These are phyloP conservation scores for Hippocampus guttulatus DNA, from an alignment of 2,113 vertebrate species.

Conservation along the genomic window DNA sequence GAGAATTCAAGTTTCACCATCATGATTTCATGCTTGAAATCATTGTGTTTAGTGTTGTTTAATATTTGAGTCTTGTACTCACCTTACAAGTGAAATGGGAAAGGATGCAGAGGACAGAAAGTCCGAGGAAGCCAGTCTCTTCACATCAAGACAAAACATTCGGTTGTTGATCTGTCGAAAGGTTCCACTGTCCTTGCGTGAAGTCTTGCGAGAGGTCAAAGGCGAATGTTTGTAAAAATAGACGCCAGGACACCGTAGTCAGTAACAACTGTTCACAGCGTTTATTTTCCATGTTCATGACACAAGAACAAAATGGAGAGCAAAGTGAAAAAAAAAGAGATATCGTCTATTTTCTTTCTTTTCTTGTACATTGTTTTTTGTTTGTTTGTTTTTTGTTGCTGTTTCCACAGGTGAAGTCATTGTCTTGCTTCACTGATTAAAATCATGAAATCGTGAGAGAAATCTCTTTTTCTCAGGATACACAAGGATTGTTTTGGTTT, in stretches of 20 bases:
- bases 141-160: no score
- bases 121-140: no score
- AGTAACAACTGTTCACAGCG: constrained; percentile 50
- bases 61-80: no score
- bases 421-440: constrained; percentile 57
- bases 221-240: constrained; percentile 9
- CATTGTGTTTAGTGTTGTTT: no score
- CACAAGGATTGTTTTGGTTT: constrained; percentile 60
- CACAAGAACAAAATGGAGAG: constrained; percentile 66
- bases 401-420: constrained; percentile 51
- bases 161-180: no score
- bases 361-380: background rate
- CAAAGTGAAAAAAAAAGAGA: constrained; percentile 71
- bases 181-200: no score
- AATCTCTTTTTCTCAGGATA: constrained; percentile 75
- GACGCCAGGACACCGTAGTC: constrained; percentile 23
- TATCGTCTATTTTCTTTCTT: constrained; percentile 71
- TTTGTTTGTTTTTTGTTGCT: constrained; percentile 33
- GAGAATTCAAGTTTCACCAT: no score
- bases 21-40: no score
- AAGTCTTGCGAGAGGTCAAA: no score
- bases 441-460: constrained; percentile 70
- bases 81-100: no score
- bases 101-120: no score
- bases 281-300: constrained; percentile 62